Base-by-base conservation (phyloP, 2,797 vertebrate species). In the Sciaenops ocellatus region DNA sequence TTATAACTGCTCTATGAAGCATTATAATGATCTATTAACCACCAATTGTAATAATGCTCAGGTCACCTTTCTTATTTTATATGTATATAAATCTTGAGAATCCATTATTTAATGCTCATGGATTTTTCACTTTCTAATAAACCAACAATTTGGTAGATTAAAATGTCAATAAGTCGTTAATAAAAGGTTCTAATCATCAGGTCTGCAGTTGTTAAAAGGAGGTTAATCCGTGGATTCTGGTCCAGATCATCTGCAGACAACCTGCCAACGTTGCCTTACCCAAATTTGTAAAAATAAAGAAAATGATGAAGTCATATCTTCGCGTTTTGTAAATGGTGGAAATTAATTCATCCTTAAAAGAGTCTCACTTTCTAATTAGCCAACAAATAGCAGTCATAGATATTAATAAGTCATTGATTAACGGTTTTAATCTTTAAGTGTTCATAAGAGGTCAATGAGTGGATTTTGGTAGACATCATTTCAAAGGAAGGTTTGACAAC, bases 291-390 rank as follows among this genome's bases (percentile, higher is more conserved):
- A 30, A 0, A 42, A 22, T 12, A 38, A 38, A 38, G 8, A 9
- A 9, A 38, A 38, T 34, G 8, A 57, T 47, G 0, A 6, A 18
- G 20, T 48, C 30, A 24, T 16, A 52, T 44, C 3, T 71, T 28
- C 8, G 18, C 50, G 8, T 38, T 60, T 52, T 44, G 22, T 62
- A n/a, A 28, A 71, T 61, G 59, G 28, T 73, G 38, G 11, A 42
- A 17, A 42, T 28, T 22, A 22, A 15, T 41, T 42, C 0, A 20
- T 64, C 3, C 13, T 54, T 13, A 54, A 1, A 1, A 3, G 17
- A 18, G 11, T 15, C 17, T 48, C 26, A 4, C 18, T 64, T 34
- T 30, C 15, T 12, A 54, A 28, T 28, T 6, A 56, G 0, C 11
- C 24, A 57, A 48, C 26, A 30, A 69, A n/a, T n/a, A 34, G 3